Base-by-base conservation (phyloP, 2,888 invertebrate species). In the Lumbricus terrestris region DNA sequence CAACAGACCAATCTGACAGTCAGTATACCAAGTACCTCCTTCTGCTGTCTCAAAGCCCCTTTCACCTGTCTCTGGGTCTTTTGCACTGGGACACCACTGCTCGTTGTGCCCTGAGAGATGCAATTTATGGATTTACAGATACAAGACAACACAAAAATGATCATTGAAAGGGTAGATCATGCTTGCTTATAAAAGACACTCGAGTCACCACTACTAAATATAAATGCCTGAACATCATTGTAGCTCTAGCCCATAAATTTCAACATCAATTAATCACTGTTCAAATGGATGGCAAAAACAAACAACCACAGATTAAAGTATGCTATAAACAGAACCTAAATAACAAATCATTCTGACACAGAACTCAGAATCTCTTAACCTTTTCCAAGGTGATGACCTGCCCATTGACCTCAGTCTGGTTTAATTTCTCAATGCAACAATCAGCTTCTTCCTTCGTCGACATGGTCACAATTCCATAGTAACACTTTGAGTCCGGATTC, bases 401-500 rank as follows among this genome's bases (percentile, higher is more conserved):
- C 0, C 85, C 85, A 35, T 85, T 85, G 85, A 85, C 37, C 37
- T 85, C 85, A 0, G 85, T 85, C 37, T 85, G 85, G 35, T 85
- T 85, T 18, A 85, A 37, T 0, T 85, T 85, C 37, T 85, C 85
- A 85, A 85, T 37, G 37, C 85, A 85, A 35, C 35, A 6, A 85
- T 85, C 35, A 85, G 85, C 85, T 85, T 85, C 85, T 37, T 85
- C 85, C 3, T 18, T 85, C 23, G 85, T 85, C 35, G 34, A 35
- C 85, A 85, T 85, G 85, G 85, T 85, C 85, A 85, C 85, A 85
- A 85, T 85, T 85, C 85, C 85, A 85, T n/a, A 85, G 35, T 85
- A 85, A 85, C 35, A 1, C 35, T 85, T 85, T 20, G 85, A 85
- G 18, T 85, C 85, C 23, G 34, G 35, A 35, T 85, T 85, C 35